These are phyloP conservation scores for Atlantisia rogersi DNA, from an alignment of 2,113 vertebrate genomes.

Conservation along the genomic window DNA sequence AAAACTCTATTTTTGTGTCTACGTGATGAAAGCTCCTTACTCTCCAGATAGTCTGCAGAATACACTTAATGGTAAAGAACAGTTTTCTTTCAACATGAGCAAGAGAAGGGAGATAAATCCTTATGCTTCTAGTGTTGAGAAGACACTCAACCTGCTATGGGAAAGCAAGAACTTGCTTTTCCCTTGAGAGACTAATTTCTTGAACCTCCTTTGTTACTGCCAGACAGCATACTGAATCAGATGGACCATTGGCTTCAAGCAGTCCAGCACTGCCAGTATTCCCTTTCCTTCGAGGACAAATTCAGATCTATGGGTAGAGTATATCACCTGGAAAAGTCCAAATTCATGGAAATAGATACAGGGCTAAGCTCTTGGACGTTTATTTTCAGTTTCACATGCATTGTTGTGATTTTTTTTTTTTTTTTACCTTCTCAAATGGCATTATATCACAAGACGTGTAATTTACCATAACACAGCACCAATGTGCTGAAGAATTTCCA, in stretches of 20 bases:
- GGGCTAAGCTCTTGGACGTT: background rate
- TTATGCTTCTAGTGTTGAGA: background rate
- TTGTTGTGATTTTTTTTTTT: background rate
- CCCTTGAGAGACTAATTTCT: background rate
- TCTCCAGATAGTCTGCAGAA: conserved; percentile 34
- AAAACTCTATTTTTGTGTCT: conserved; percentile 47
- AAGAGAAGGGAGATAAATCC: conserved; percentile 29
- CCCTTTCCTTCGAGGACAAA: background rate
- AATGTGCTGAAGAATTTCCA: background rate
- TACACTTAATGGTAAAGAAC: conserved; percentile 7
- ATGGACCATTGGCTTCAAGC: background rate
- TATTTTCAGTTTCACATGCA: background rate
- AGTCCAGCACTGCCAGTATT: no score
- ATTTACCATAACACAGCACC: background rate
- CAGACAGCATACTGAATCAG: background rate
- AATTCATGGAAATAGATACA: background rate
- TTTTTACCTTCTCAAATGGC: background rate
- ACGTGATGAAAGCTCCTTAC: conserved; percentile 25
- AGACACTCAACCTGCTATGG: background rate
- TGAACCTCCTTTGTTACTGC: background rate
- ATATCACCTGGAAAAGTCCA: background rate
- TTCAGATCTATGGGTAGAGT: background rate
- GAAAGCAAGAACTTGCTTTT: background rate
- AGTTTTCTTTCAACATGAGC: conserved; percentile 22
- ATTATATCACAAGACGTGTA: background rate